These are phyloP conservation scores for Galleria mellonella DNA, from an alignment of 1,140 invertebrate species.

Conservation along the genomic window DNA sequence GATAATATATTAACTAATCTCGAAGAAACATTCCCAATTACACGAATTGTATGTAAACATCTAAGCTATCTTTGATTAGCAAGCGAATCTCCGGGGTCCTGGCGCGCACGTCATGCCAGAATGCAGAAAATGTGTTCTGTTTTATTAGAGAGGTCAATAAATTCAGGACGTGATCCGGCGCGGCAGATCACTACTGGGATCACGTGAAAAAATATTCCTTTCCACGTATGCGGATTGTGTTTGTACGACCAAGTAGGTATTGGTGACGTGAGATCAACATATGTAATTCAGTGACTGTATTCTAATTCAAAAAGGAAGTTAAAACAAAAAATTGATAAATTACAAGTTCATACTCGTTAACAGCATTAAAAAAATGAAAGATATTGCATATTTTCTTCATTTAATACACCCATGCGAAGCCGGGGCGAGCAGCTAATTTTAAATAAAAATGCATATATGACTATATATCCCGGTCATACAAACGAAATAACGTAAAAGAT, in stretches of 20 bases:
- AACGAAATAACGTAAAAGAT: too few relatives aligned
- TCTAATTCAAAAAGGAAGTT: too few relatives aligned
- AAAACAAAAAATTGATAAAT: too few relatives aligned
- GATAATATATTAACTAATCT: too few relatives aligned
- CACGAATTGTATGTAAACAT: background rate
- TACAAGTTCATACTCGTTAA: too few relatives aligned
- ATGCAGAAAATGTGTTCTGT: conserved; percentile 50
- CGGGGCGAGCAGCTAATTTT: too few relatives aligned
- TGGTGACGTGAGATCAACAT: background rate
- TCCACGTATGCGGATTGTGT: background rate
- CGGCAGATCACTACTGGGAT: conserved; percentile 19
- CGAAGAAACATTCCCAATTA: too few relatives aligned
- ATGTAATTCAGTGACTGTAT: background rate
- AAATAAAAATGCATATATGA: too few relatives aligned
- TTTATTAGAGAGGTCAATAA: conserved; percentile 55
- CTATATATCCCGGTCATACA: too few relatives aligned
- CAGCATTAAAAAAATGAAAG: too few relatives aligned
- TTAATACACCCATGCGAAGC: too few relatives aligned
- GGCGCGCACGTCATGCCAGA: conserved; percentile 20
- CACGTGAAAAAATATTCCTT: conserved; percentile 20
- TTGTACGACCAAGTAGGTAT: background rate
- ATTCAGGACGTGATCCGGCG: conserved; percentile 49
- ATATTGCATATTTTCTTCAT: too few relatives aligned
- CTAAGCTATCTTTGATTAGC: background rate
- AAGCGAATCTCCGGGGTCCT: background rate